phyloP scores from a whole-genome alignment of 2,113 vertebrate species.

The Maccullochella peelii region DNA sequence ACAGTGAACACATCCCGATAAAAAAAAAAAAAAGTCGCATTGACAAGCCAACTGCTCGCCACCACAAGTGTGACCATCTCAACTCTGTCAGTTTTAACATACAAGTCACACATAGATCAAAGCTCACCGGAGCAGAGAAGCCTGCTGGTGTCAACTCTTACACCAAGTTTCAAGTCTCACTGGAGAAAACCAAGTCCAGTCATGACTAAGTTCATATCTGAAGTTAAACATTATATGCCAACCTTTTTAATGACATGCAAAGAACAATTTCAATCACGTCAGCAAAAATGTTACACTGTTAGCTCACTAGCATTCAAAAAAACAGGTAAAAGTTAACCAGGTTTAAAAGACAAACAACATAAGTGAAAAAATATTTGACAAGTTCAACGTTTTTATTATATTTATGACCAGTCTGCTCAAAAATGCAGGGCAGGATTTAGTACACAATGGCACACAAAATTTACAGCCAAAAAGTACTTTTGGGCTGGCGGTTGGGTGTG shows the following conservation, averaged over 20 bases:
- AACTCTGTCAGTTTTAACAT: not conserved
- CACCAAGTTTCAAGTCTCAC: not conserved
- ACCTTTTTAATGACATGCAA: not conserved
- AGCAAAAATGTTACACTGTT: not conserved
- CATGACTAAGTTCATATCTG: not conserved
- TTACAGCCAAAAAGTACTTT: not conserved
- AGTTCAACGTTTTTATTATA: not conserved
- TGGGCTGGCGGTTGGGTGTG: not conserved
- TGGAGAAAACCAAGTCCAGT: not conserved
- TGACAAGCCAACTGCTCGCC: not conserved
- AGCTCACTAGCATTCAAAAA: not conserved
- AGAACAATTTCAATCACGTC: not conserved
- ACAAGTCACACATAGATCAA: not conserved
- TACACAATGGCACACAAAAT: not conserved
- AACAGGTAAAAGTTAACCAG: not conserved
- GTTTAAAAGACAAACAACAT: not conserved
- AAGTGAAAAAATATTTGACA: not conserved
- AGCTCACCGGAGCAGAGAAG: not conserved
- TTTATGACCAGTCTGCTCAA: not conserved
- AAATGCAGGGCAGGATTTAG: not conserved
- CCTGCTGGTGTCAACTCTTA: not conserved
- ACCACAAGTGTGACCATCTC: not conserved
- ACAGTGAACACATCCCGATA: conserved; percentile 5
- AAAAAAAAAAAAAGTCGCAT: not conserved
- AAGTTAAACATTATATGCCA: not conserved